phyloP scores from a whole-genome alignment of 2,797 vertebrate genomes.

The Pagetopsis macropterus region DNA sequence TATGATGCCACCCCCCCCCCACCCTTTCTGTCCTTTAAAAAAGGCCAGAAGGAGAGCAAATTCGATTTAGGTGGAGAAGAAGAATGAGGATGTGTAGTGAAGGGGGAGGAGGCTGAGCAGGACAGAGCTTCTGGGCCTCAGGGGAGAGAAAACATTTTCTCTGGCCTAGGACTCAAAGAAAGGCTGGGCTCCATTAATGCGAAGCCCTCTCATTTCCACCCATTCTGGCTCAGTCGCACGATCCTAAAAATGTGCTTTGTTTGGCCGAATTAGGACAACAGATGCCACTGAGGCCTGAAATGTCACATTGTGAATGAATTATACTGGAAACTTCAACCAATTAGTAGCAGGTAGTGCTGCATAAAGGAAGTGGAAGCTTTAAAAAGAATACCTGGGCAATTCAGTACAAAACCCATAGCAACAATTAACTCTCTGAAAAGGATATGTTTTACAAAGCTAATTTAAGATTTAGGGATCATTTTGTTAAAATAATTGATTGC shows the following conservation, averaged over 20 bases:
- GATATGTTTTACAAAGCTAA: background rate
- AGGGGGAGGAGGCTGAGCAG: conserved; percentile 45
- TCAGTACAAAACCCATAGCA: background rate
- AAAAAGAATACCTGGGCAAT: conserved; percentile 1
- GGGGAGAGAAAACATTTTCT: conserved; percentile 74
- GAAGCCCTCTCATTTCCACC: conserved; percentile 58
- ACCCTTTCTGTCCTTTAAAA: conserved; percentile 33
- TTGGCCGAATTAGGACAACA: conserved; percentile 73
- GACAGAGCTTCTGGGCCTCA: conserved; percentile 68
- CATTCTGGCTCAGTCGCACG: conserved; percentile 51
- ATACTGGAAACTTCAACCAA: conserved; percentile 39
- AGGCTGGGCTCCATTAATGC: conserved; percentile 65
- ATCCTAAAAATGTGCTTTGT: conserved; percentile 55
- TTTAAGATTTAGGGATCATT: background rate
- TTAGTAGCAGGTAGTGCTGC: conserved; percentile 22
- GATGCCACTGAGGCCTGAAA: conserved; percentile 64
- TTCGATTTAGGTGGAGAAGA: conserved; percentile 57
- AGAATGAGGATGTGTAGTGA: conserved; percentile 42
- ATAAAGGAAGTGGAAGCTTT: background rate
- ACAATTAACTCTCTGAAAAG: background rate
- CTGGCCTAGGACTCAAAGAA: conserved; percentile 71
- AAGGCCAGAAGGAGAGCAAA: conserved; percentile 49
- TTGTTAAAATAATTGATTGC: background rate
- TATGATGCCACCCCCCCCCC: background rate
- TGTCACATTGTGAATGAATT: conserved; percentile 47